phyloP scores from a whole-genome alignment of 2,797 vertebrate genomes.

The Chelidonichthys spinosus region DNA sequence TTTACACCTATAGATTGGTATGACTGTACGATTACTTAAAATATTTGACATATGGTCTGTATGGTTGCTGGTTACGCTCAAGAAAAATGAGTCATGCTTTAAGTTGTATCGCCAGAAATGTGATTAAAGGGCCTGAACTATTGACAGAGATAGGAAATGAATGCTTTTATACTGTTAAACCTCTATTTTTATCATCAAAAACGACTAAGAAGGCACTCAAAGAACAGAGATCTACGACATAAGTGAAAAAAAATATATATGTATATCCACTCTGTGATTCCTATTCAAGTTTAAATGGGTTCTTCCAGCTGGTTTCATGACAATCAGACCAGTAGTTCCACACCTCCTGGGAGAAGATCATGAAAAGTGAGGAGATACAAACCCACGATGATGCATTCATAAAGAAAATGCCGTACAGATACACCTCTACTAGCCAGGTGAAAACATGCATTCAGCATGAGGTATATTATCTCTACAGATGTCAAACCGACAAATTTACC shows the following conservation, averaged over 20 bases:
- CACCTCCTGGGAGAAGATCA: not conserved
- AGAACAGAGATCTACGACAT: not conserved
- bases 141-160: not conserved
- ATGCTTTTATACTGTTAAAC: not conserved
- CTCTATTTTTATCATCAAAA: not conserved
- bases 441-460: conserved; percentile 13
- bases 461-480: not conserved
- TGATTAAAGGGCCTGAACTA: not conserved
- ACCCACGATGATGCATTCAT: not conserved
- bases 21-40: not conserved
- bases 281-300: too few species aligned
- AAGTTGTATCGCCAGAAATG: not conserved
- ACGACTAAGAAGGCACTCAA: not conserved
- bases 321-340: too few species aligned
- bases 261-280: not conserved
- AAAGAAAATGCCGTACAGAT: conserved; percentile 1
- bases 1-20: not conserved
- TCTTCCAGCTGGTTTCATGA: not conserved
- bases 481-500: conserved; percentile 24
- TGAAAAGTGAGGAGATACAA: not conserved
- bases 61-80: not conserved
- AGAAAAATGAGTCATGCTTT: not conserved
- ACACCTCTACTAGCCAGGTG: not conserved
- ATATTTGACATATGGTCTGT: not conserved
- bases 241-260: not conserved